Evolutionary conservation across 2,113 vertebrate genomes (phyloP), one percentile per base, ranked within the genome.

Genomic region (Tyrannus savana): DNA sequence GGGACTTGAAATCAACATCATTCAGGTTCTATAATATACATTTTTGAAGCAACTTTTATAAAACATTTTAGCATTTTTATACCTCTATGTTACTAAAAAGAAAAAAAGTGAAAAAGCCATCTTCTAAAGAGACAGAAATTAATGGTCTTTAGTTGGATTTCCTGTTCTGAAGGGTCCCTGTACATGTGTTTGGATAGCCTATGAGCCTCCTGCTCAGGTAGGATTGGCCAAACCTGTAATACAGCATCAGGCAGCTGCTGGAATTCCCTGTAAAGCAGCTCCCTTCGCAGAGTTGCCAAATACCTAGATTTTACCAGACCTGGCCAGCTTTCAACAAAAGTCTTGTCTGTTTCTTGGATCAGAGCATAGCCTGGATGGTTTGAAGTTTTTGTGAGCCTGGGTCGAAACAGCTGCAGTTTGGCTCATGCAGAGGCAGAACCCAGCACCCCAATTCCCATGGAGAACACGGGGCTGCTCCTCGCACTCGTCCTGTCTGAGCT

Each of bases 401-500:
- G 49, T 49, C 31, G 42, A 79, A 90, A 41, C 63, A 90, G 72
- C 85, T 95, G 87, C 92, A 68, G 44, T 55, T 91, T 72, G 74
- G 71, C 82, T 79, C 14, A 14, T 1, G 1, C 60, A 66, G 49
- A 72, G 60, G 71, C 74, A 76, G 73, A 87, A 13, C 30, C 8
- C 23, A 39, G 77, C 0, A 0, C 49, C 31, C 15, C 7, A 6
- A 39, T 87, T 77, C 35, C 24, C 0, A 0, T 49, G 47, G 42
- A 35, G 31, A 84, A 12, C 1, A 0, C n/a, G 19, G 42, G 35
- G 33, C 60, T 83, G 35, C 49, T 85, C 12, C n/a, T 53, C 47
- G 33, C 16, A 1, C 44, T 42, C 7, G 0, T 39, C 59, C 52
- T 49, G 17, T 6, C 55, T n/a, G 44, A 79, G 44, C 63, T 89